These are phyloP conservation scores for Diplazon laetatorius DNA, from an alignment of 2,888 invertebrate species.

Conservation along the genomic window DNA sequence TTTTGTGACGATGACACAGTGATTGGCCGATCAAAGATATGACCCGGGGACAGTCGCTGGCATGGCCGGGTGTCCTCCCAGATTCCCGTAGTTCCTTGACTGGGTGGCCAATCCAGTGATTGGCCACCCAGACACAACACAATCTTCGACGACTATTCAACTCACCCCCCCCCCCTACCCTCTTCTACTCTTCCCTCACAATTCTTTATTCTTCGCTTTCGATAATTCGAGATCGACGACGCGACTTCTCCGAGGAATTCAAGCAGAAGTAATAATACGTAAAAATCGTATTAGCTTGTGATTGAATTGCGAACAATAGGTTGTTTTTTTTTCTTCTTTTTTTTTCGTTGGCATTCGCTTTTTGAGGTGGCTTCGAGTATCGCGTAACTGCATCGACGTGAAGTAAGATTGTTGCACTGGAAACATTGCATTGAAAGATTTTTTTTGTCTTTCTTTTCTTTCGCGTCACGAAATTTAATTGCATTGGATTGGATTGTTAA, in stretches of 20 bases:
- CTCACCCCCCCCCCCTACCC: too few relatives aligned
- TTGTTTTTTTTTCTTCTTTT: not conserved
- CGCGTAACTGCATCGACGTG: too few relatives aligned
- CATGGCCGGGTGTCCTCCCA: slow-evolving; percentile 13
- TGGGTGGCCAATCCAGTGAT: not conserved
- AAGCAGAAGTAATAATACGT: slow-evolving; percentile 11
- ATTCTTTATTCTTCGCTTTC: too few relatives aligned
- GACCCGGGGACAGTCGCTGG: not conserved
- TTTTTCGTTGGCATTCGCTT: too few relatives aligned
- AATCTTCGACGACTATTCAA: too few relatives aligned
- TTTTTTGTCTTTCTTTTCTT: too few relatives aligned
- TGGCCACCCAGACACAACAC: not conserved
- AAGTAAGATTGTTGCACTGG: too few relatives aligned
- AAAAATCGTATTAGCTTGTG: slow-evolving; percentile 14
- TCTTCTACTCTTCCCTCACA: slow-evolving; percentile 18
- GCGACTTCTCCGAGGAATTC: not conserved
- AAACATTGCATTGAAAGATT: too few relatives aligned
- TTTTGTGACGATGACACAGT: not conserved
- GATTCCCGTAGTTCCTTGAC: not conserved
- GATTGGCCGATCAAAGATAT: not conserved
- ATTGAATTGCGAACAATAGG: slow-evolving; percentile 11
- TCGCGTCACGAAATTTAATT: too few relatives aligned
- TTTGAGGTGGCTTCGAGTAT: too few relatives aligned
- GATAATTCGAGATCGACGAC: slow-evolving; percentile 13
- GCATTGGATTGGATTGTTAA: too few relatives aligned